phyloP scores from a whole-genome alignment of 35 echinoderm and acorn worm species.

The Ptychodera flava region DNA sequence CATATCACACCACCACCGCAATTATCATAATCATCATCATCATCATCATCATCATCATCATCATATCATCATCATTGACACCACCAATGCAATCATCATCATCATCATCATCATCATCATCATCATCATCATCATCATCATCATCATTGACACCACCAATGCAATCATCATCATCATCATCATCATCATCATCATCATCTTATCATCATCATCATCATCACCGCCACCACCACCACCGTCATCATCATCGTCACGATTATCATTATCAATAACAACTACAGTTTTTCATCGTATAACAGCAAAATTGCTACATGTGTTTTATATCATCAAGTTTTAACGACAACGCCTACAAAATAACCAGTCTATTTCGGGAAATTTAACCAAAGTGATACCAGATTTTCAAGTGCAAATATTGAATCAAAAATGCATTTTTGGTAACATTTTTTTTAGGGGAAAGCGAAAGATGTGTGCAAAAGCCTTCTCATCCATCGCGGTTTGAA shows the following conservation, averaged over 20 bases:
- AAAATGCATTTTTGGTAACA: too few species aligned
- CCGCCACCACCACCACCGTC: not conserved
- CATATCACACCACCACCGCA: too few species aligned
- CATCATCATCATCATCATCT: too few species aligned
- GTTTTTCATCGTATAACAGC: not conserved
- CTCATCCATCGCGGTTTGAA: too few species aligned
- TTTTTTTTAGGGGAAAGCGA: too few species aligned
- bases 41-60: too few species aligned
- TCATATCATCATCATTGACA: not conserved
- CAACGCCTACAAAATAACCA: not conserved
- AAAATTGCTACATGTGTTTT: not conserved
- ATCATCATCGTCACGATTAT: too few species aligned
- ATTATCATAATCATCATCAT: too few species aligned
- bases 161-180: conserved; percentile 4
- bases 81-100: not conserved
- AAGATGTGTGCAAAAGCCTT: too few species aligned
- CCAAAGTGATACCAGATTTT: not conserved
- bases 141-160: not conserved
- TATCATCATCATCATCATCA: too few species aligned
- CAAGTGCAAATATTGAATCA: too few species aligned
- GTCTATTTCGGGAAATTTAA: not conserved
- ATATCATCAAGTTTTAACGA: not conserved
- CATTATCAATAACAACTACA: not conserved
- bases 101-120: not conserved
- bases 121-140: not conserved